Conservation (phyloP, 1,140 invertebrate species). For the Neodiprion fabricii region DNA sequence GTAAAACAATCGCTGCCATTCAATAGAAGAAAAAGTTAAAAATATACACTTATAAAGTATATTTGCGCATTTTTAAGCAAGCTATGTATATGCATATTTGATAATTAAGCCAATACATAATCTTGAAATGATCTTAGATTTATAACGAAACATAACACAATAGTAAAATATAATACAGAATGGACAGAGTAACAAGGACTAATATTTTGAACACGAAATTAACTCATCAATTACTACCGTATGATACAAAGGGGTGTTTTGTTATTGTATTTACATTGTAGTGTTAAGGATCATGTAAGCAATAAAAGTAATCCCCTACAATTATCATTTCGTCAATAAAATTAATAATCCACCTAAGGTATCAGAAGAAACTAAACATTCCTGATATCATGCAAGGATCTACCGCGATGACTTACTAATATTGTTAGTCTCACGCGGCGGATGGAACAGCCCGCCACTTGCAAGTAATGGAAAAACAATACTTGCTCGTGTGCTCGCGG, state of each 20-base stretch:
- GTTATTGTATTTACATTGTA: neutral
- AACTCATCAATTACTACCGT: neutral
- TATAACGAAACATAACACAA: slow-evolving; percentile 11
- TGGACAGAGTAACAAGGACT: neutral
- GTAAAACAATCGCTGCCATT: slow-evolving; percentile 13
- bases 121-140: slow-evolving; percentile 17
- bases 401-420: slow-evolving; percentile 51
- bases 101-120: slow-evolving; percentile 14
- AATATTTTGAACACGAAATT: neutral
- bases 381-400: neutral
- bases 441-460: slow-evolving; percentile 58
- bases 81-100: neutral
- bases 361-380: neutral
- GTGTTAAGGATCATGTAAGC: too few species aligned
- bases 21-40: neutral
- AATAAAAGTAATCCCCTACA: too few species aligned
- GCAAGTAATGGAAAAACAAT: slow-evolving; percentile 77
- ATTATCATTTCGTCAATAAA: too few species aligned
- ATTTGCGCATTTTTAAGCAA: neutral
- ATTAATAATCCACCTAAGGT: too few species aligned
- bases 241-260: neutral
- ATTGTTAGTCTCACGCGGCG: slow-evolving; percentile 53
- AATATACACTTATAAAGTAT: neutral
- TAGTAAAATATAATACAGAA: neutral
- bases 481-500: slow-evolving; percentile 75